Evolutionary conservation across 2,888 invertebrate species (phyloP).

Genomic region (Fragum sueziense): DNA sequence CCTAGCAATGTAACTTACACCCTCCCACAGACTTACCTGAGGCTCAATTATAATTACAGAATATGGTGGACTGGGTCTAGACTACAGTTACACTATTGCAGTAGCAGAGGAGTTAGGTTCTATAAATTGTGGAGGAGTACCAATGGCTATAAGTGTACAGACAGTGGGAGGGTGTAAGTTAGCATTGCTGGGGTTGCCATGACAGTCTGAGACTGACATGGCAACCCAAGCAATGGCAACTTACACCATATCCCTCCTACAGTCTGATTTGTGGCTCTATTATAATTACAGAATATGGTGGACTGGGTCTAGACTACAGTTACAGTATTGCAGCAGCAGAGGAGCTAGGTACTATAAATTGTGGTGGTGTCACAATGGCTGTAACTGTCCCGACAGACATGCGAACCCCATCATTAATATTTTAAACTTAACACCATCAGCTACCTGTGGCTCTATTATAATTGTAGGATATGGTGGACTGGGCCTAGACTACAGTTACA

Average conservation of each 20-base stretch:
- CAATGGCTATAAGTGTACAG: no score
- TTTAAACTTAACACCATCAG: no score
- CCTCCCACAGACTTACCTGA: no score
- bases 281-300: not conserved
- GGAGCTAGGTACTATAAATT: conserved; percentile 83
- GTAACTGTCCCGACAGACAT: conserved; percentile 83
- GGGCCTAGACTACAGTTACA: conserved; percentile 84
- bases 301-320: conserved; percentile 61
- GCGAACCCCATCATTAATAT: not conserved
- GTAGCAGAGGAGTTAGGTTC: conserved; percentile 84
- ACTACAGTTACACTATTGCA: conserved; percentile 84
- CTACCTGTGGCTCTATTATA: no score
- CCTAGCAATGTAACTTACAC: conserved; percentile 84
- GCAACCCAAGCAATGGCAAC: conserved; percentile 84
- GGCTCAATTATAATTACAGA: conserved; percentile 84
- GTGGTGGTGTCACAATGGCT: conserved; percentile 84
- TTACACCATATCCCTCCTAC: no score
- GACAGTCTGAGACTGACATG: conserved; percentile 85
- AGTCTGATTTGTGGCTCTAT: no score
- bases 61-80: conserved; percentile 85
- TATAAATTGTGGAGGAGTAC: conserved; percentile 84
- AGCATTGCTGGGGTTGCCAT: no score
- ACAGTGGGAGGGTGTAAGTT: no score
- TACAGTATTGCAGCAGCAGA: conserved; percentile 84
- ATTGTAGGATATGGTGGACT: conserved; percentile 73